Evolutionary conservation across 1,140 invertebrate genomes (phyloP), one percentile per base, ranked within the genome.

Genomic region (Bombus consobrinus): DNA sequence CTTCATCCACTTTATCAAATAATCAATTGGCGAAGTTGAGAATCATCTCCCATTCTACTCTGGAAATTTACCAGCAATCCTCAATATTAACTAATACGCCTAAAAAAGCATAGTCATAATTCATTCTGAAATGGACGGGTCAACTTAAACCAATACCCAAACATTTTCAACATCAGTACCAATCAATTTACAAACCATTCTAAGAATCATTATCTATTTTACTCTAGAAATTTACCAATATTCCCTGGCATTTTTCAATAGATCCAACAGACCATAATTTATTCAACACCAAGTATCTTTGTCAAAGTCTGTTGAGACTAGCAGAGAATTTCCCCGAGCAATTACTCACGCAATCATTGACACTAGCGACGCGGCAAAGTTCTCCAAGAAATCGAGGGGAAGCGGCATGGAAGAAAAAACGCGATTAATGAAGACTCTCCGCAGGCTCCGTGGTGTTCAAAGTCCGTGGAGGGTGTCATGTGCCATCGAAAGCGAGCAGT

Each of bases 381-480:
- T 43, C 68, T 13, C 22, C 64, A 57, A 86, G 86, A 83, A 88
- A 86, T 83, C 72, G 86, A 22, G 43, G n/a, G 39, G 28, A 72
- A 28, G 25, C 34, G 28, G 28, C 47, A 13, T 37, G 32, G 10
- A 76, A 37, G 74, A 47, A 64, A 64, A 53, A 34, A 47, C 53
- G 68, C 71, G 47, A 57, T 84, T 87, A 85, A 82, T 32, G 69
- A 69, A 68, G 47, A 89, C 82, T 74, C 73, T 85, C 89, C 90
- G 83, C 90, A 88, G 92, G 91, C 92, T 93, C 91, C 91, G 90
- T 91, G 92, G 88, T 87, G 92, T 87, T 91, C 93, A 94, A 94
- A 94, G 93, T 94, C 93, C 93, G 88, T 88, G 89, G 83, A 88
- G 91, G 89, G 92, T 88, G 90, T 93, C 92, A 93, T 91, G 91